Percentiles rank a stretch among this genome's conserved stretches.
These are phyloP conservation scores for Butastur rufipennis DNA, from an alignment of 2,113 vertebrate genomes.

Conservation along the genomic window DNA sequence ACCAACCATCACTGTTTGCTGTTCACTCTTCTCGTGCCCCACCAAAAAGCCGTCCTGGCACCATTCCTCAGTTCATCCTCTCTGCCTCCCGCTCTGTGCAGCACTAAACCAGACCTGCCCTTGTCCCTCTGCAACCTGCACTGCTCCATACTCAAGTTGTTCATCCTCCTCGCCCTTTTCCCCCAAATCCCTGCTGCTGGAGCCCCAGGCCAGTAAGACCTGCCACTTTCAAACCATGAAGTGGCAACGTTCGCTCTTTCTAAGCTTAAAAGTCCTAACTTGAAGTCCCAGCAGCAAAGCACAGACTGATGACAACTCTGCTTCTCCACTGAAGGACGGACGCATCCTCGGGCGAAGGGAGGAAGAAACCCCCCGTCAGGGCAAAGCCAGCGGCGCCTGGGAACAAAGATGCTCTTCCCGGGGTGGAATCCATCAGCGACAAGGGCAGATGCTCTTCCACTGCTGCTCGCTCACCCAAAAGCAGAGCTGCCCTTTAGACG, in stretches of 20 bases:
- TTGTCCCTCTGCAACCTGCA: neutral
- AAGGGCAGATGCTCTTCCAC: no score
- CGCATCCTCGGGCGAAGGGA: fast-evolving
- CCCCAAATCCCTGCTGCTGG: neutral
- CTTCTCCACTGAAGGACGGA: neutral
- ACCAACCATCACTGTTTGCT: neutral
- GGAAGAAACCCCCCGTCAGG: neutral
- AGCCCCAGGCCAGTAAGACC: neutral
- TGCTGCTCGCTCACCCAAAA: neutral
- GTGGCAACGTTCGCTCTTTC: fast-evolving
- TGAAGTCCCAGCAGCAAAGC: neutral
- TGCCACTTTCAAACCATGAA: fast-evolving
- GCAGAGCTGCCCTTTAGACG: fast-evolving
- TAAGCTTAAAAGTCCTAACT: neutral
- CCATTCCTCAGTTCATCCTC: neutral
- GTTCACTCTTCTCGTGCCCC: neutral
- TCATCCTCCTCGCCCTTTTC: neutral
- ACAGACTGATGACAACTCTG: neutral
- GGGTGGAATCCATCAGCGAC: neutral
- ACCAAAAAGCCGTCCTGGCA: neutral
- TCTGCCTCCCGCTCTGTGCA: fast-evolving
- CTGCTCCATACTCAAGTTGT: fast-evolving
- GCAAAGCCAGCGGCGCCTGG: neutral
- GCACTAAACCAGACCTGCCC: neutral
- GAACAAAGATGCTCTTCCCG: no score